A percentile compares a stretch with the other conserved stretches of the same genome.
Conservation (phyloP, 2,113 vertebrate species). For the Laticauda colubrina region DNA sequence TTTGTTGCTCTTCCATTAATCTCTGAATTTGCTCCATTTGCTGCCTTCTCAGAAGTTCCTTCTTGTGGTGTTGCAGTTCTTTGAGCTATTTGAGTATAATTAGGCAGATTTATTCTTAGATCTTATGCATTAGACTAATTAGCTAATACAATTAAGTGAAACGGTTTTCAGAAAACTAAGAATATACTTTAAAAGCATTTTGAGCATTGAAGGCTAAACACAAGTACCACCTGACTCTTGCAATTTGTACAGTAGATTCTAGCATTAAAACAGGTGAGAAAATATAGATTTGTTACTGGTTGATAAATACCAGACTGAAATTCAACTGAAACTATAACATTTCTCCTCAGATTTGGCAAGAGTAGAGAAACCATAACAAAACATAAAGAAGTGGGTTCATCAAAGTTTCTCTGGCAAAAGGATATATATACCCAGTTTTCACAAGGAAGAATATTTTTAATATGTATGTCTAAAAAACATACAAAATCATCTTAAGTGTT, state of each 20-base stretch:
- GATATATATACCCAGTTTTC: neutral
- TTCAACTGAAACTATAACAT: neutral
- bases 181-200: neutral
- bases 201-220: neutral
- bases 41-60: conserved; percentile 85
- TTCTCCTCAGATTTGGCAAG: neutral
- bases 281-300: neutral
- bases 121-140: neutral
- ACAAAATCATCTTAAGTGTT: neutral
- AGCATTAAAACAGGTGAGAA: neutral
- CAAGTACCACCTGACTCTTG: neutral
- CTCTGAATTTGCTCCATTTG: conserved; percentile 84
- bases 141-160: neutral
- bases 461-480: neutral
- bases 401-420: neutral
- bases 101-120: conserved; percentile 13
- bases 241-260: neutral
- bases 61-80: conserved; percentile 88
- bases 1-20: conserved; percentile 85
- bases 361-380: neutral
- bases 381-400: neutral
- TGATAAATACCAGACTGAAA: neutral
- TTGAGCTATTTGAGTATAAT: conserved; percentile 77
- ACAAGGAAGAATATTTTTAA: neutral
- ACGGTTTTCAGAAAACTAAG: neutral